These are phyloP conservation scores for Macrophya alboannulata DNA, from an alignment of 2,888 invertebrate species.

Conservation along the genomic window DNA sequence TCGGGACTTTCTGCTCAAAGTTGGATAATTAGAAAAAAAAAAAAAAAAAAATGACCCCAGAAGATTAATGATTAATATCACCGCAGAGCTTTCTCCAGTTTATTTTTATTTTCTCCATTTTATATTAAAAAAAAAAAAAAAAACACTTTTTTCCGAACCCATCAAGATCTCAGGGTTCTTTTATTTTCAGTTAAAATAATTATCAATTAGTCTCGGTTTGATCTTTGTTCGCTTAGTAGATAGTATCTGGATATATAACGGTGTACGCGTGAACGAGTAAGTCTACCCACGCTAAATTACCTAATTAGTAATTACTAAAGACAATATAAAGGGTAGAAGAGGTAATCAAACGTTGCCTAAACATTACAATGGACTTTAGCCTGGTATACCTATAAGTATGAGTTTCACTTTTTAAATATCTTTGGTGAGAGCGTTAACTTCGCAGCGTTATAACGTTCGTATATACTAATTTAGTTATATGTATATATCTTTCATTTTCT, in stretches of 20 bases:
- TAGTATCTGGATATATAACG: too few species aligned
- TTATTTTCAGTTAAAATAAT: constrained; percentile 11
- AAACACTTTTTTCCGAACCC: background rate
- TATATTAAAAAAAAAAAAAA: too few species aligned
- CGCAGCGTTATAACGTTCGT: background rate
- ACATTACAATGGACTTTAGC: constrained; percentile 30
- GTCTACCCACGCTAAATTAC: constrained; percentile 41
- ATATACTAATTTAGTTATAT: constrained; percentile 1
- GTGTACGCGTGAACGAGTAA: background rate
- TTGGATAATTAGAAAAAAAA: constrained; percentile 16
- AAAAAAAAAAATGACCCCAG: background rate
- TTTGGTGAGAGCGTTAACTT: constrained; percentile 73
- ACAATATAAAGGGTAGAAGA: background rate
- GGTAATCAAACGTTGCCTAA: constrained; percentile 48
- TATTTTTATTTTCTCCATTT: background rate
- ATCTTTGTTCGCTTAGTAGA: background rate
- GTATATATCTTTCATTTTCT: constrained; percentile 23
- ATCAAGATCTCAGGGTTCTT: constrained; percentile 1
- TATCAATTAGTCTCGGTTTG: constrained; percentile 34
- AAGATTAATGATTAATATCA: background rate
- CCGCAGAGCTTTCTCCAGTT: constrained; percentile 2
- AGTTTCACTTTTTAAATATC: constrained; percentile 77
- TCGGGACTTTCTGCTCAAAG: constrained; percentile 4
- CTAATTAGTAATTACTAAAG: constrained; percentile 22
- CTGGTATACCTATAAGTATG: background rate